phyloP scores from a whole-genome alignment of 2,888 invertebrate species.

The Lochmaea capreae region DNA sequence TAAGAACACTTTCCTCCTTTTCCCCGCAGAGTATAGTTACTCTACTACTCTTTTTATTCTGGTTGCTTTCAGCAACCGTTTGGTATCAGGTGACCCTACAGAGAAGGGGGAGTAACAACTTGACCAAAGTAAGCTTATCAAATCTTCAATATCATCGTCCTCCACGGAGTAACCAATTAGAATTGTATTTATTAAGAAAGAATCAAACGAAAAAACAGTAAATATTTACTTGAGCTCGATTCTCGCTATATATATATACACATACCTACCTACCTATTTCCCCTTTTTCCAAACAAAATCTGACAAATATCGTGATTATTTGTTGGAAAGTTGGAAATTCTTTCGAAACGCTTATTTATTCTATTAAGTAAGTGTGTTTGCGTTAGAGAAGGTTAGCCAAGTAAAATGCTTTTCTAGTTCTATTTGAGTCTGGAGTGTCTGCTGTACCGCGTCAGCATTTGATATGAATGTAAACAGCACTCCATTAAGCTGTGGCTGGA shows the following conservation, averaged over 20 bases:
- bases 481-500: conserved; percentile 55
- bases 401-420: conserved; percentile 50
- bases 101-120: too few relatives aligned
- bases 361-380: conserved; percentile 53
- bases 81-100: too few relatives aligned
- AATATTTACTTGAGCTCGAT: conserved; percentile 19
- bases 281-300: conserved; percentile 42
- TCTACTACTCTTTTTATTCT: too few relatives aligned
- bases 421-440: conserved; percentile 44
- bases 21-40: too few relatives aligned
- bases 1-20: too few relatives aligned
- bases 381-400: conserved; percentile 49
- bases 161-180: not conserved
- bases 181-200: conserved; percentile 14
- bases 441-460: conserved; percentile 53
- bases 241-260: not conserved
- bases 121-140: too few relatives aligned
- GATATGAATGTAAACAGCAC: conserved; percentile 60
- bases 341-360: conserved; percentile 46
- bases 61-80: too few relatives aligned
- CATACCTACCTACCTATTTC: not conserved
- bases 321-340: conserved; percentile 42
- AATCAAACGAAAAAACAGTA: not conserved
- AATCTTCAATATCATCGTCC: not conserved
- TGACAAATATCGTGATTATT: conserved; percentile 45